Conservation (phyloP, 1,140 invertebrate species). For the Apis florea region DNA sequence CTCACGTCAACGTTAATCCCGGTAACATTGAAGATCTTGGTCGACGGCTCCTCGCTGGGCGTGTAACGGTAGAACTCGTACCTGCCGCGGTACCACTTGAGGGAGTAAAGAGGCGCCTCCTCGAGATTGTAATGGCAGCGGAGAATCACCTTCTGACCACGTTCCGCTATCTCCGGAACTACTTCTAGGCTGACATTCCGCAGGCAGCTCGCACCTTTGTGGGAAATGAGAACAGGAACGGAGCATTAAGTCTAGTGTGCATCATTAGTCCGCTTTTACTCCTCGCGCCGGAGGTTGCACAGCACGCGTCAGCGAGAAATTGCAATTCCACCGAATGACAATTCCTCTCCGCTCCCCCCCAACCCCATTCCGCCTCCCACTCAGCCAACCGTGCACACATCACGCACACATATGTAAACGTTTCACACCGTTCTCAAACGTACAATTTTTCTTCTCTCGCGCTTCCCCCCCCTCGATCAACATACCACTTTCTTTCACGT, state of each 20-base stretch:
- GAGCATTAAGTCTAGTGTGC: slow-evolving; percentile 70
- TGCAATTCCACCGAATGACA: slow-evolving; percentile 74
- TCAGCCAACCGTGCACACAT: slow-evolving; percentile 2
- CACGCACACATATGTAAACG: neutral
- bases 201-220: slow-evolving; percentile 75
- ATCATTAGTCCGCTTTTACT: slow-evolving; percentile 72
- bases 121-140: slow-evolving; percentile 88
- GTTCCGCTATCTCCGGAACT: slow-evolving; percentile 83
- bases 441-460: slow-evolving; percentile 15
- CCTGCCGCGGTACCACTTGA: slow-evolving; percentile 91
- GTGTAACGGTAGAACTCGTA: slow-evolving; percentile 87
- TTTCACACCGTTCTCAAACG: neutral
- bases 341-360: slow-evolving; percentile 49
- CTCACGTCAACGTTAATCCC: slow-evolving; percentile 89
- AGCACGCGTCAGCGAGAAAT: slow-evolving; percentile 73
- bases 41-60: slow-evolving; percentile 84
- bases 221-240: slow-evolving; percentile 67
- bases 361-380: slow-evolving; percentile 12
- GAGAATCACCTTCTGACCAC: slow-evolving; percentile 84
- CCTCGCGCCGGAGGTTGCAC: slow-evolving; percentile 63
- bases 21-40: slow-evolving; percentile 85
- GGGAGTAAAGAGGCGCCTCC: slow-evolving; percentile 85
- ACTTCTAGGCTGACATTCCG: slow-evolving; percentile 80
- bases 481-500: neutral
- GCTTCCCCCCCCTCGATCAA: neutral